phyloP scores from a whole-genome alignment of 2,888 invertebrate species.

The Panzeria rudis region DNA sequence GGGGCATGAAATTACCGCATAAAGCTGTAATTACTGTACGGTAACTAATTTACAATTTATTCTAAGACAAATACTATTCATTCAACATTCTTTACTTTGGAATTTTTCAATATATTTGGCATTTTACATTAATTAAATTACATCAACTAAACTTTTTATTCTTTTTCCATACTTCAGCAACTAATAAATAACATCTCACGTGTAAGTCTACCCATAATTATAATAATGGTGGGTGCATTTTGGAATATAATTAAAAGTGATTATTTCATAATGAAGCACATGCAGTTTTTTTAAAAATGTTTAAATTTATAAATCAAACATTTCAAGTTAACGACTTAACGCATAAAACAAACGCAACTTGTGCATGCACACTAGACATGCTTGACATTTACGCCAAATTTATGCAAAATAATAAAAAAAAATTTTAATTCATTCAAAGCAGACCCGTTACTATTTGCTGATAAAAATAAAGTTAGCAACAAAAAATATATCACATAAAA shows the following conservation, averaged over 20 bases:
- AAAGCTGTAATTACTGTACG: too few species aligned
- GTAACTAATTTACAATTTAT: too few species aligned
- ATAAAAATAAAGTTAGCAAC: slow-evolving; percentile 1
- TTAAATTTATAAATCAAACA: slow-evolving; percentile 16
- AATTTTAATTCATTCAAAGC: neutral
- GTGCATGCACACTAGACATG: slow-evolving; percentile 38
- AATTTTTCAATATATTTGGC: too few species aligned
- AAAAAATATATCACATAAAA: neutral
- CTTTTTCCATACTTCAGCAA: too few species aligned
- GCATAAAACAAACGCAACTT: slow-evolving; percentile 26
- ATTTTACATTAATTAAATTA: too few species aligned
- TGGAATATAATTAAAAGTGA: neutral
- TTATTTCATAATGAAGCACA: slow-evolving; percentile 18
- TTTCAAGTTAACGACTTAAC: slow-evolving; percentile 49
- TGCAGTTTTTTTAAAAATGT: neutral
- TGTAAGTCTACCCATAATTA: too few species aligned
- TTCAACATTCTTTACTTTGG: too few species aligned
- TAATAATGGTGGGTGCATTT: slow-evolving; percentile 27
- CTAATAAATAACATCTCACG: too few species aligned
- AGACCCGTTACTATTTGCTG: neutral
- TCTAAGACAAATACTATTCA: too few species aligned
- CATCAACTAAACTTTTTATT: too few species aligned
- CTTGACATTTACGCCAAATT: slow-evolving; percentile 56
- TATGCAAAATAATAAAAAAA: neutral
- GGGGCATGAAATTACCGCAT: too few species aligned